phyloP scores from a whole-genome alignment of 2,888 invertebrate genomes.

The Lithophane leautieri region DNA sequence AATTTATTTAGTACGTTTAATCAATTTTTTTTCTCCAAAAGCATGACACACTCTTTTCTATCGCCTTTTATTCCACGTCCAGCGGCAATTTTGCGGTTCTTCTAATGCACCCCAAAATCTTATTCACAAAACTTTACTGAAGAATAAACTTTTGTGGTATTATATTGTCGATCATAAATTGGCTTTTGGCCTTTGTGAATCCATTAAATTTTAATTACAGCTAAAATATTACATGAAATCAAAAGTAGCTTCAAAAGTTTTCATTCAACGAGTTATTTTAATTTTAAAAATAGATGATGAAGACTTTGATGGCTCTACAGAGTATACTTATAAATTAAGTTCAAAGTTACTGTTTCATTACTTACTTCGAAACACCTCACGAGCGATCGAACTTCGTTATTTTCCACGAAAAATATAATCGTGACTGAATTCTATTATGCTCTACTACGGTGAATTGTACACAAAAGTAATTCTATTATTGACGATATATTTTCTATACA shows the following conservation, averaged over 20 bases:
- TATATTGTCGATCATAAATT: constrained; percentile 32
- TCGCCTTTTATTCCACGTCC: neutral
- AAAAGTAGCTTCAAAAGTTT: constrained; percentile 50
- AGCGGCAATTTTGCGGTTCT: neutral
- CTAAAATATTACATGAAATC: constrained; percentile 45
- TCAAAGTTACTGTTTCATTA: constrained; percentile 41
- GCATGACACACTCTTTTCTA: too few species aligned
- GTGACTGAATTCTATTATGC: neutral
- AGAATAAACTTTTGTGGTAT: constrained; percentile 22
- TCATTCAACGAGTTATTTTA: constrained; percentile 46
- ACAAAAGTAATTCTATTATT: constrained; percentile 7
- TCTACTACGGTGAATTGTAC: neutral
- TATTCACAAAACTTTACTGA: constrained; percentile 1
- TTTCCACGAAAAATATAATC: constrained; percentile 1
- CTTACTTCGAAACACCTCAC: constrained; percentile 29
- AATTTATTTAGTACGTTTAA: neutral
- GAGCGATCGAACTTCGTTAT: constrained; percentile 12
- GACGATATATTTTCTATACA: constrained; percentile 20
- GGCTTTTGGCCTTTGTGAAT: constrained; percentile 16
- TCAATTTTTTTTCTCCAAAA: neutral
- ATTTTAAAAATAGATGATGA: constrained; percentile 43
- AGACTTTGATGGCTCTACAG: constrained; percentile 36
- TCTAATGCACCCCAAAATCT: constrained; percentile 4
- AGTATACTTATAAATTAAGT: constrained; percentile 47
- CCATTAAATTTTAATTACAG: constrained; percentile 45